These are phyloP conservation scores for Chymomyza procnemis DNA, from an alignment of 2,888 invertebrate species.

Conservation along the genomic window DNA sequence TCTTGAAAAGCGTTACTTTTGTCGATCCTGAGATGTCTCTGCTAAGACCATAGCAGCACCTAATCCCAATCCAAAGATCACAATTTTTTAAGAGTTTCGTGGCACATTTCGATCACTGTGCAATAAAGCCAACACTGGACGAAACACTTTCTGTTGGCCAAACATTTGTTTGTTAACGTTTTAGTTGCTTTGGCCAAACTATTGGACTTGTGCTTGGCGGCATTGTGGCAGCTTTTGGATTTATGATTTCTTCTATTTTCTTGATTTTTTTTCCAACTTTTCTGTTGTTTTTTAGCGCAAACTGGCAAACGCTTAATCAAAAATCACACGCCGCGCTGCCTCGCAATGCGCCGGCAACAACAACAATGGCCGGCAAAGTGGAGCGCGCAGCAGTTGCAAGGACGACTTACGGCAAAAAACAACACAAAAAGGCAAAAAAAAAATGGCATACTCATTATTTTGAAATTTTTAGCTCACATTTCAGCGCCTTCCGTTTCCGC, in stretches of 20 bases:
- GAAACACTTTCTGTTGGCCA: background rate
- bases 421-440: background rate
- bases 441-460: conserved; percentile 69
- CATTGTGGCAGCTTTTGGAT: conserved; percentile 3
- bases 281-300: conserved; percentile 26
- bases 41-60: too few species aligned
- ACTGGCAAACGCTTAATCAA: conserved; percentile 62
- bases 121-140: background rate
- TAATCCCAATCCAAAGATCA: too few species aligned
- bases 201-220: background rate
- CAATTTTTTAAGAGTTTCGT: too few species aligned
- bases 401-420: background rate
- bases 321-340: conserved; percentile 67
- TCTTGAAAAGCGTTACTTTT: too few species aligned
- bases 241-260: conserved; percentile 16
- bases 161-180: background rate
- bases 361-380: conserved; percentile 49
- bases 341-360: conserved; percentile 50
- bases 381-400: conserved; percentile 34
- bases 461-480: conserved; percentile 75
- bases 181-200: background rate
- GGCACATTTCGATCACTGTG: too few species aligned
- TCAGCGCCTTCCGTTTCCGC: conserved; percentile 74
- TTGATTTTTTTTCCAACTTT: conserved; percentile 1
- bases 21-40: too few species aligned